A percentile compares a stretch with the other conserved stretches of the same genome.
phyloP scores from a whole-genome alignment of 2,888 invertebrate species.

The Callinectes sapidus region DNA sequence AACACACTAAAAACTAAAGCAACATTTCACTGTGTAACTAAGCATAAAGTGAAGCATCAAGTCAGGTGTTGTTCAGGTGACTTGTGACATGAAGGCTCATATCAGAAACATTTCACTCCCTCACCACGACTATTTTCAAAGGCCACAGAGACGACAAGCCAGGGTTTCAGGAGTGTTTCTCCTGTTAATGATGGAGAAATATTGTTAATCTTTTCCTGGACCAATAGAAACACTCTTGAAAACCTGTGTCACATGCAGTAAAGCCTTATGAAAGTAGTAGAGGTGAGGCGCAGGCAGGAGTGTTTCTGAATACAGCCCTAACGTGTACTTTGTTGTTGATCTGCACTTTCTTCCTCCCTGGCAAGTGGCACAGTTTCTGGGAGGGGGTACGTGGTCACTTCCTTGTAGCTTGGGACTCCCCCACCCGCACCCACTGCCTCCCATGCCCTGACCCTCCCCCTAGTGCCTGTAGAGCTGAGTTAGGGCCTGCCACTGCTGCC shows the following conservation, averaged over 20 bases:
- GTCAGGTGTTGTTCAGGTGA: not conserved
- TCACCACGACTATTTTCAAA: too few species aligned
- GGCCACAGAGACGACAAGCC: too few species aligned
- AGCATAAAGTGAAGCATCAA: not conserved
- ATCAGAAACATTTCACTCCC: too few species aligned
- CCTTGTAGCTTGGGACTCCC: slow-evolving; percentile 26
- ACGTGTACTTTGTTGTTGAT: slow-evolving; percentile 50
- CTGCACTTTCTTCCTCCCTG: slow-evolving; percentile 58
- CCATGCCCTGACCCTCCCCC: not conserved
- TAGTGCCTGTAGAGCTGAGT: slow-evolving; percentile 23
- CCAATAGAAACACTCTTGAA: too few species aligned
- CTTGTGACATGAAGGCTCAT: not conserved
- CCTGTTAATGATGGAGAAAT: too few species aligned
- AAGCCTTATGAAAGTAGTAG: too few species aligned
- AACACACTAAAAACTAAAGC: too few species aligned
- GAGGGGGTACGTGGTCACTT: slow-evolving; percentile 62
- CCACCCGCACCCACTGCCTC: not conserved
- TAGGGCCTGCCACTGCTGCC: not conserved
- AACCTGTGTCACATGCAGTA: too few species aligned
- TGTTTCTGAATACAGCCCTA: not conserved
- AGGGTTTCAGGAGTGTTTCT: too few species aligned
- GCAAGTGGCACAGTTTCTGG: slow-evolving; percentile 68
- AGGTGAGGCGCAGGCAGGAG: not conserved
- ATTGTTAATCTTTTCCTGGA: too few species aligned
- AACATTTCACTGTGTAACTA: too few species aligned